Evolutionary conservation across 2,113 vertebrate species (phyloP).

Genomic region (Plecturocebus donacophilus): DNA sequence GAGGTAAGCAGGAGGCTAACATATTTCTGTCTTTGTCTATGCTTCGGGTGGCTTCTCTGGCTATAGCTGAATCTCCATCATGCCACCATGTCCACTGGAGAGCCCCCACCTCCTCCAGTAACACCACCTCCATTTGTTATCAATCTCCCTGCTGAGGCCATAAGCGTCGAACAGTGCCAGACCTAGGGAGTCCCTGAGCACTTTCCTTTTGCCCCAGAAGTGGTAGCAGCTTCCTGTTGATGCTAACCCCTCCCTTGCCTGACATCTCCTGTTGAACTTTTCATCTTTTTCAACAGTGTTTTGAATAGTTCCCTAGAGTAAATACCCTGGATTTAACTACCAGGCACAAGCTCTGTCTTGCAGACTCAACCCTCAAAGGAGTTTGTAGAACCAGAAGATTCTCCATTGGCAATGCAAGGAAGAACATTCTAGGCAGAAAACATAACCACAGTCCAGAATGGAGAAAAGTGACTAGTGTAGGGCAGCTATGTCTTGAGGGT

Average conservation of each 20-base stretch:
- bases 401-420: background rate
- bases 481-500: background rate
- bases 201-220: background rate
- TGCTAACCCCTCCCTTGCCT: background rate
- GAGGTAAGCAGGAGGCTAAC: background rate
- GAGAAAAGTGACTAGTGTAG: background rate
- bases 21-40: background rate
- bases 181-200: too few relatives aligned
- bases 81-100: accelerated
- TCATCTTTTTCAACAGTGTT: background rate
- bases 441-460: background rate
- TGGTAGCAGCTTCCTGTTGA: background rate
- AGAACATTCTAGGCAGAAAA: background rate
- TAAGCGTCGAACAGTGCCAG: too few relatives aligned
- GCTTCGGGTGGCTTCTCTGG: background rate
- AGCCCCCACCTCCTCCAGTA: background rate
- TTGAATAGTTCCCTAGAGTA: background rate
- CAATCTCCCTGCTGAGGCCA: too few relatives aligned
- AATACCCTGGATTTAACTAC: background rate
- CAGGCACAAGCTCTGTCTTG: background rate
- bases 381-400: background rate
- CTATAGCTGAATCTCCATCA: background rate
- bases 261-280: background rate
- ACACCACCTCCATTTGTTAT: background rate
- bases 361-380: background rate